A percentile compares a stretch with the other conserved stretches of the same genome.
Conservation (phyloP, 2,888 invertebrate species). For the Ectemnius cavifrons region DNA sequence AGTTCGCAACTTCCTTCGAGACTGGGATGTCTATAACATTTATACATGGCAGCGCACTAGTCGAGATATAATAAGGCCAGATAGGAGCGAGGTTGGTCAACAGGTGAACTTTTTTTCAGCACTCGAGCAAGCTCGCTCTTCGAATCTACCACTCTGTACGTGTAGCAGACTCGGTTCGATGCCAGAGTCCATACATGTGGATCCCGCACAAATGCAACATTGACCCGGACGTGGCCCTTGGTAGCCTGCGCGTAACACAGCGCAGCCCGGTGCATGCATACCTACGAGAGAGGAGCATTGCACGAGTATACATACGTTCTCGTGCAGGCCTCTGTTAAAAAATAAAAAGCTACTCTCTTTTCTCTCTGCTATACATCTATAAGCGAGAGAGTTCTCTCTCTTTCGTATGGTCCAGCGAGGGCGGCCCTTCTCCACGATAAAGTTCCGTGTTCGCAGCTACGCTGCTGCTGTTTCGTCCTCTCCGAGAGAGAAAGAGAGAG, state of each 20-base stretch:
- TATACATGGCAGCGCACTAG: background rate
- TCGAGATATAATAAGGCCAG: slow-evolving; percentile 19
- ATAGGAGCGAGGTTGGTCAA: slow-evolving; percentile 12
- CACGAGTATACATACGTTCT: slow-evolving; percentile 20
- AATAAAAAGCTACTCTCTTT: slow-evolving; percentile 37
- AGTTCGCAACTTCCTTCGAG: too few relatives aligned
- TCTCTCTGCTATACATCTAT: slow-evolving; percentile 40
- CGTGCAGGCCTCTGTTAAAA: slow-evolving; percentile 26
- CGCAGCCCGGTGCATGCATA: slow-evolving; percentile 38
- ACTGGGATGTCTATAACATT: too few relatives aligned
- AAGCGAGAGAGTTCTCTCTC: slow-evolving; percentile 13
- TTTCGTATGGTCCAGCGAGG: slow-evolving; percentile 31
- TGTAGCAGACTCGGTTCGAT: slow-evolving; percentile 51
- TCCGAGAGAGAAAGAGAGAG: background rate
- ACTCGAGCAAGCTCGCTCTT: slow-evolving; percentile 16
- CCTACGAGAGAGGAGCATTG: slow-evolving; percentile 26
- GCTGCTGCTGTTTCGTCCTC: slow-evolving; percentile 26
- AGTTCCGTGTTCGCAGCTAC: slow-evolving; percentile 43
- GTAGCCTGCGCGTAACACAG: slow-evolving; percentile 55
- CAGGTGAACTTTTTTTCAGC: slow-evolving; percentile 16
- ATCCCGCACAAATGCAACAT: slow-evolving; percentile 56
- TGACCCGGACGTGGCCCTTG: slow-evolving; percentile 64
- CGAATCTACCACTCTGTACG: slow-evolving; percentile 19
- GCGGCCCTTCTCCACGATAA: slow-evolving; percentile 45
- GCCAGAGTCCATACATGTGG: slow-evolving; percentile 55